Base-by-base conservation (phyloP, 92 coral and sea anemone genomes). In the Porites evermanni region DNA sequence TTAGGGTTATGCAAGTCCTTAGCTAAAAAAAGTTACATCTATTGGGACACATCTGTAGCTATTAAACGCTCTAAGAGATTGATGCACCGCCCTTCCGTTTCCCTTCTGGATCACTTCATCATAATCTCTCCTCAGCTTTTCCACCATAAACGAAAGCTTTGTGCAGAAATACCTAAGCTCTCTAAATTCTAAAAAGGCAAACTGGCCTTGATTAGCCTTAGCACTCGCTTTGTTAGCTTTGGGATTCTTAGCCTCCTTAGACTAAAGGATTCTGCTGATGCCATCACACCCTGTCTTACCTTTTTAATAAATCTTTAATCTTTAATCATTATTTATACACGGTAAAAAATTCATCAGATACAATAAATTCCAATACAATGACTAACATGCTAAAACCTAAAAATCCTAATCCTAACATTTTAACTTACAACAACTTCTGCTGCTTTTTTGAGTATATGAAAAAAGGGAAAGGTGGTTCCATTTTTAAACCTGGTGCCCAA, bases 381-480 rank as follows among this genome's bases (percentile, higher is more conserved):
- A 29, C 32, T 29, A 29, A 29, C 32, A 29, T 29, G 4, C 32
- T 29, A 29, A 29, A 29, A 2, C 32, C 32, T 29, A 29, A 29
- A 29, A 29, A 29, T 29, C 32, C 3, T 29, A 29, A 29, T 29
- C 32, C 32, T 29, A 29, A 29, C 32, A 29, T 29, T 29, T 29
- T 2, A 29, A 29, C 32, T 29, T 29, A 29, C 32, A 29, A 29
- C 32, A 29, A 29, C 61, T 10, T 78, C 89, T 78, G 71, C 84
- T 20, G 64, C n/a, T 50, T 86, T 68, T 77, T 84, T 69, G 52
- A 38, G 64, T 29, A 73, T 77, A 64, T 70, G 84, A 70, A 86
- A 78, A 86, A 74, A 54, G 85, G 89, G 89, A 65, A 86, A 78
- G 81, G 89, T 86, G 64, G 81, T 81, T 78, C 84, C 84, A 70